These are phyloP conservation scores for Monodelphis domestica DNA, from an alignment of 2,797 vertebrate species.

Conservation along the genomic window DNA sequence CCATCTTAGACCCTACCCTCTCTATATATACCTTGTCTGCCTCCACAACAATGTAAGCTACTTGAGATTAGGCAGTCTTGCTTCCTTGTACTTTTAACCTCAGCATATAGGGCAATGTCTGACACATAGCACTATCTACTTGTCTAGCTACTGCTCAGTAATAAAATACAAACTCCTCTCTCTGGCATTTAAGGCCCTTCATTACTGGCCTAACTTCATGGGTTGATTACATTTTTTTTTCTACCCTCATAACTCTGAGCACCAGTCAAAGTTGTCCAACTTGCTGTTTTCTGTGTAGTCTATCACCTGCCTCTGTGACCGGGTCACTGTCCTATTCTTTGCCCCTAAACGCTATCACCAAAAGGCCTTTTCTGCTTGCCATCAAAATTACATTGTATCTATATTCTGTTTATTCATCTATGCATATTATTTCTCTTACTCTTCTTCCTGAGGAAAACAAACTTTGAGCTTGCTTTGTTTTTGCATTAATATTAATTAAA, in stretches of 20 bases:
- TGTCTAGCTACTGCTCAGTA: neutral
- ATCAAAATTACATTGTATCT: neutral
- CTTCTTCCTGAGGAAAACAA: neutral
- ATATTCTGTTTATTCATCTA: neutral
- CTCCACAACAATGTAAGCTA: neutral
- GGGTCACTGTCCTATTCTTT: no score
- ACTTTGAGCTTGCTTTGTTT: neutral
- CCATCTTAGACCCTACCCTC: no score
- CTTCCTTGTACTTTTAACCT: neutral
- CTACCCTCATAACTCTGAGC: neutral
- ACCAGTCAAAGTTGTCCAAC: neutral
- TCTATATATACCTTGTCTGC: no score
- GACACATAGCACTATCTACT: neutral
- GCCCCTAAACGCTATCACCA: no score
- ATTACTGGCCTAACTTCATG: neutral
- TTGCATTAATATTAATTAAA: neutral
- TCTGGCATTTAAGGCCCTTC: neutral
- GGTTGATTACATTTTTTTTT: neutral
- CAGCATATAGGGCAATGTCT: neutral
- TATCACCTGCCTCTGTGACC: no score
- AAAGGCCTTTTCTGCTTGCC: no score
- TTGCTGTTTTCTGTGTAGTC: neutral
- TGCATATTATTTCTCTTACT: neutral
- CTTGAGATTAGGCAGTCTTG: neutral
- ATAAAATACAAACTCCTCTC: neutral